phyloP scores from a whole-genome alignment of 2,113 vertebrate species.

The Sinosuthora webbiana region DNA sequence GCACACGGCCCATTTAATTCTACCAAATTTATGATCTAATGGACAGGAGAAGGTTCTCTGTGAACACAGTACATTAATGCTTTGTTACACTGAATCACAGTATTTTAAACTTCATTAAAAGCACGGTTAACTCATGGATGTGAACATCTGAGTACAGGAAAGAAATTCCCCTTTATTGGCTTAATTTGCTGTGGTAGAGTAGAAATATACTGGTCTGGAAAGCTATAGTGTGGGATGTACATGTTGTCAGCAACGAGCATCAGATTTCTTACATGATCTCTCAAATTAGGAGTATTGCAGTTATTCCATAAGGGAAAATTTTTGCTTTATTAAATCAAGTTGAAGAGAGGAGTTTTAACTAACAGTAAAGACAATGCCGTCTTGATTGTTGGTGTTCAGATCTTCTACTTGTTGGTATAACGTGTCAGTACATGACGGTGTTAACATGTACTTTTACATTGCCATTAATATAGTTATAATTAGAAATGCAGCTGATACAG shows the following conservation, averaged over 20 bases:
- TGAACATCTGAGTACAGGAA: not conserved
- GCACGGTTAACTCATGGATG: not conserved
- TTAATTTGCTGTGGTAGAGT: not conserved
- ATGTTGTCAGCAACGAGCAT: not conserved
- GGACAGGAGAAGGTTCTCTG: not conserved
- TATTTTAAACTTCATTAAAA: constrained; percentile 19
- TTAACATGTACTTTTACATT: constrained; percentile 7
- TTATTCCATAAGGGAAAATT: not conserved
- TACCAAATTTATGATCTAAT: constrained; percentile 22
- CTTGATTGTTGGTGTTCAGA: not conserved
- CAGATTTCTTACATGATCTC: not conserved
- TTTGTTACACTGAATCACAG: not conserved
- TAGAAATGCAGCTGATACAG: constrained; percentile 60
- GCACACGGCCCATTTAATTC: constrained; percentile 27
- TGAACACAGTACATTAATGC: not conserved
- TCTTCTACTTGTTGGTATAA: not conserved
- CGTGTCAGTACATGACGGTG: not conserved
- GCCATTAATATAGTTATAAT: constrained; percentile 66
- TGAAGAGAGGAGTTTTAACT: constrained; percentile 24
- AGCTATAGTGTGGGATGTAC: not conserved
- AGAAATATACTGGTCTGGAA: not conserved
- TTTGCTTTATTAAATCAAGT: constrained; percentile 31
- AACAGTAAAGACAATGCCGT: not conserved
- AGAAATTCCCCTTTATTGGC: not conserved
- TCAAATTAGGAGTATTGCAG: not conserved